Base-by-base conservation (phyloP, 2,113 vertebrate species). In the Paraplagusia blochii region DNA sequence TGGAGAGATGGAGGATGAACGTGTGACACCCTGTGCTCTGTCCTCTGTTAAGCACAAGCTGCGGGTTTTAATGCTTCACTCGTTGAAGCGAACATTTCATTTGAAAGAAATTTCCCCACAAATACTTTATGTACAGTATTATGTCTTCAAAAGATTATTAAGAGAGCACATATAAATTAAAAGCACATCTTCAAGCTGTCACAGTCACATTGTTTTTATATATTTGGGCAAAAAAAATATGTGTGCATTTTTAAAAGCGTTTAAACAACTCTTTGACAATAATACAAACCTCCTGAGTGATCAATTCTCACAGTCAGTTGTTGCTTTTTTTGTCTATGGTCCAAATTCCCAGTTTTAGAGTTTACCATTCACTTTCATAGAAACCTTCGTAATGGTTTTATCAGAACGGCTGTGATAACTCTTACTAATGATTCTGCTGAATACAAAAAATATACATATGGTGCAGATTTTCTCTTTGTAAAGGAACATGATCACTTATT, bases 61-160 rank as follows among this genome's bases (percentile, higher is more conserved):
- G 42, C 44, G 13, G 46, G 58, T 61, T 64, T 54, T 51, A 52
- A 34, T 46, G 12, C 48, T 43, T 35, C 11, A 63, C 67, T 65
- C 74, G 66, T 51, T 58, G 63, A 58, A 55, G 69, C 71, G 58
- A 81, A 74, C 53, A 36, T 73, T 63, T 13, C 44, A 48, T 43
- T 45, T 16, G 1, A 4, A 11, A 64, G n/a, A 14, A 8, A 11
- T 4, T 6, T 29, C 22, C 6, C 11, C 7, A n/a, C 4, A 13
- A 13, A 17, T 6, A 12, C 6, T 12, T 19, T 19, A 2, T 2
- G 18, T 19, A 29, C 6, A 47, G 10, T 19, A 29, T 29, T n/a
- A 11, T 16, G 17, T 44, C 49, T 16, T 39, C 18, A 7, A 43
- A 53, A 62, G 14, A 46, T 1, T 10, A 19, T 35, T 18, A 44